Evolutionary conservation across 2,888 invertebrate species (phyloP), one percentile per base, ranked within the genome.

Genomic region (Parapristionchus giblindavisi): DNA sequence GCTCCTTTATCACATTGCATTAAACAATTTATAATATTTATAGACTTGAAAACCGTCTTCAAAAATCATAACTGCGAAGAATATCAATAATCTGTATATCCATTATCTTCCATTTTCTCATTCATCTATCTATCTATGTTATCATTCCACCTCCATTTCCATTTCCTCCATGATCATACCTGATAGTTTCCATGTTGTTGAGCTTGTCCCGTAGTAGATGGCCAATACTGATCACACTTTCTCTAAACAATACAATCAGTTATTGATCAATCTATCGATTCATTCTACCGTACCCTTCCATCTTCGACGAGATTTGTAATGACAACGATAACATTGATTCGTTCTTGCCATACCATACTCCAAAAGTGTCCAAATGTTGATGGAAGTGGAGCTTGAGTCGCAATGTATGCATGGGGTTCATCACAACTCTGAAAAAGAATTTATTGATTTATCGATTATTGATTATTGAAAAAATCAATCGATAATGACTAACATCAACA

Each of bases 191-290:
- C 85, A 56, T 85, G 80, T 3, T 48, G 58, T 56, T 84, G 78
- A 3, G 82, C 77, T n/a, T 77, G 52, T 24, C 78, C 77, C 17
- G 73, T 36, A 1, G 54, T 43, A 4, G 77, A 74, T n/a, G 86
- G 86, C 86, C 86, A 85, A 68, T 84, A 87, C 48, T 84, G 85
- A 72, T 87, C 87, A 68, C 87, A 87, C 78, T 87, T 87, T 54
- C 85, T 66, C 84, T 85, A 76, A 40, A 79, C 80, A n/a, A 14
- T 17, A 51, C 21, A 52, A 48, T 58, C 29, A 24, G 34, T 54
- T 36, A 52, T 3, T 52, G 52, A 21, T 52, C n/a, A n/a, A 60
- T 34, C 38, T 60, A n/a, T 60, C 60, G 38, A 60, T 60, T 21
- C n/a, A 2, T 21, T 8, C 17, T 61, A 61, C 40, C 38, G 38